phyloP scores from a whole-genome alignment of 2,113 vertebrate genomes.

The Crotalus viridis region DNA sequence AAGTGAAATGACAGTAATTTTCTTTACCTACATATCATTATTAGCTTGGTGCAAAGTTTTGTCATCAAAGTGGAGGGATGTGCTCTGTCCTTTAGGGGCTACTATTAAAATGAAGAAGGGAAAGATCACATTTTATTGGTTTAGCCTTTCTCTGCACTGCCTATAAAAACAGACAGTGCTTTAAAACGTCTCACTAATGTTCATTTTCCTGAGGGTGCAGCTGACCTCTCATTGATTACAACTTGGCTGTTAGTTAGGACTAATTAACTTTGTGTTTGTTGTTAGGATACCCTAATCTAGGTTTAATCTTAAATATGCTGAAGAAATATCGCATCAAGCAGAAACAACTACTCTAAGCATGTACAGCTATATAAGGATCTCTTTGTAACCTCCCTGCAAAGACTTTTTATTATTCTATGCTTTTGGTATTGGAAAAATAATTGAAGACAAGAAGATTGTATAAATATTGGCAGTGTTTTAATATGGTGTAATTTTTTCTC shows the following conservation, averaged over 20 bases:
- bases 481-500: too few species aligned
- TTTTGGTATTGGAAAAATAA: not conserved
- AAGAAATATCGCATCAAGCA: slow-evolving; percentile 47
- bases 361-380: slow-evolving; percentile 37
- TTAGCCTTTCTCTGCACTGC: slow-evolving; percentile 80
- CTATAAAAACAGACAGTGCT: slow-evolving; percentile 83
- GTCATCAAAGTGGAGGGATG: slow-evolving; percentile 70
- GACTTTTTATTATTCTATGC: slow-evolving; percentile 17
- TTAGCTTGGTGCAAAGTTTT: slow-evolving; percentile 67
- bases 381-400: slow-evolving; percentile 24
- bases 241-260: slow-evolving; percentile 72
- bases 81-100: slow-evolving; percentile 69
- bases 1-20: slow-evolving; percentile 70
- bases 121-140: slow-evolving; percentile 79
- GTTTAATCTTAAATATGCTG: slow-evolving; percentile 68
- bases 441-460: not conserved
- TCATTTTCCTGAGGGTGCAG: slow-evolving; percentile 72
- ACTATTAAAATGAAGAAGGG: slow-evolving; percentile 80
- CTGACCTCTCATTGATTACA: slow-evolving; percentile 76
- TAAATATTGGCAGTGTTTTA: not conserved
- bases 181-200: slow-evolving; percentile 77
- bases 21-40: slow-evolving; percentile 63
- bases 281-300: slow-evolving; percentile 66
- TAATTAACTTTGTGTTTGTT: slow-evolving; percentile 81
- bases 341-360: slow-evolving; percentile 38